A percentile compares a stretch with the other conserved stretches of the same genome.
These are phyloP conservation scores for Melanocharis versteri DNA, from an alignment of 2,113 vertebrate species.

Conservation along the genomic window DNA sequence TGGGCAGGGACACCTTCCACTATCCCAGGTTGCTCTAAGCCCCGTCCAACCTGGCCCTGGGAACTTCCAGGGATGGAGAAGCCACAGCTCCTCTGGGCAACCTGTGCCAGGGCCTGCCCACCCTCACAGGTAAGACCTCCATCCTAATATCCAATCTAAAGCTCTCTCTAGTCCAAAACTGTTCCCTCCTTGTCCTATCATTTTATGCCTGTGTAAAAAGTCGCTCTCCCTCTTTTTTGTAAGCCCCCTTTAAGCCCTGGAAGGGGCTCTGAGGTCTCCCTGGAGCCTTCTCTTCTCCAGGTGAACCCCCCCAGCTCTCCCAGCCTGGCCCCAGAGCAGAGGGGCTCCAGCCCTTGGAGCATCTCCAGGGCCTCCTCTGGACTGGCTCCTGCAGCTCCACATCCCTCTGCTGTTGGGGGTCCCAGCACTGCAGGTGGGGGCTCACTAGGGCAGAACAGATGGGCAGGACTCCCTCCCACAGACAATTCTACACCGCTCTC, in stretches of 20 bases:
- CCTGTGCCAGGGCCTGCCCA: not conserved
- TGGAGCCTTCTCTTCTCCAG: not conserved
- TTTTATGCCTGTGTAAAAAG: not conserved
- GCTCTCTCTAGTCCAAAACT: not conserved
- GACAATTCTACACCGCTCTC: not conserved
- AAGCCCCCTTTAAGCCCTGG: accelerated
- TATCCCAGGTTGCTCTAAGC: accelerated
- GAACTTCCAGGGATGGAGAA: not conserved
- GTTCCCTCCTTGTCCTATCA: not conserved
- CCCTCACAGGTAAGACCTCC: not conserved
- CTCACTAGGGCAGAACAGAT: not conserved
- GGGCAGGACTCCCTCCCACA: not conserved
- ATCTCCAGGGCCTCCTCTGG: not conserved
- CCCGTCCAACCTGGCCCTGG: accelerated
- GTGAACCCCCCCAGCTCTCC: not conserved
- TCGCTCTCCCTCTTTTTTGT: accelerated
- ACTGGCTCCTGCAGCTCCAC: not conserved
- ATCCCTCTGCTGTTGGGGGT: accelerated
- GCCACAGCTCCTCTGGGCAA: not conserved
- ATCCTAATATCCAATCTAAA: not conserved
- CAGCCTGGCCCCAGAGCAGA: not conserved
- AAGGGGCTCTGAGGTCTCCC: not conserved
- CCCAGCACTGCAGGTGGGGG: not conserved
- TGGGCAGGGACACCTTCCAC: not conserved
- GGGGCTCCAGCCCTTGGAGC: not conserved